Conservation (phyloP, 2,113 vertebrate species). For the Benitochromis conjunctus region DNA sequence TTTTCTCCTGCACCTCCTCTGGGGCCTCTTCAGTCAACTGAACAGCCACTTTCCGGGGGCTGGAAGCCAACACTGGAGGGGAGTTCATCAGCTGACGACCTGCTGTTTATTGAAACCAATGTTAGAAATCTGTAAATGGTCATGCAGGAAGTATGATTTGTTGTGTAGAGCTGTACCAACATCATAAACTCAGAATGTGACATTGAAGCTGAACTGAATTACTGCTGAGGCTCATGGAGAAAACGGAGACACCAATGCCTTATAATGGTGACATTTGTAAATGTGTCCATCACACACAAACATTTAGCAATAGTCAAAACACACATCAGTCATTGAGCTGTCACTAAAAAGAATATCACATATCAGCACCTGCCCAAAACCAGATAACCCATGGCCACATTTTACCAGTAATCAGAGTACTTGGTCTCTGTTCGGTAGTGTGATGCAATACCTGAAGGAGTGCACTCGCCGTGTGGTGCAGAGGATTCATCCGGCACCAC, state of each 20-base stretch:
- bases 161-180: neutral
- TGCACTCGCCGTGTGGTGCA: neutral
- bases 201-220: neutral
- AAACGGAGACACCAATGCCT: neutral
- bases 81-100: neutral
- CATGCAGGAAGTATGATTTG: neutral
- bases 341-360: accelerated
- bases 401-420: accelerated
- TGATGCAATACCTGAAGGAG: slow-evolving; percentile 29
- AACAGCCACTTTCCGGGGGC: slow-evolving; percentile 32
- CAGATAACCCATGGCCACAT: neutral
- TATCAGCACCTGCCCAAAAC: neutral
- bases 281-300: neutral
- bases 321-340: accelerated
- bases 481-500: neutral
- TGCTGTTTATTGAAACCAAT: neutral
- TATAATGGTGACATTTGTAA: accelerated
- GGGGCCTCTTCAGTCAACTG: neutral
- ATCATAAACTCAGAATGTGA: neutral
- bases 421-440: accelerated
- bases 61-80: slow-evolving; percentile 39
- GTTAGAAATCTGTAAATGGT: accelerated
- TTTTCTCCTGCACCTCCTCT: slow-evolving; percentile 15
- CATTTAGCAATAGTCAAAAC: neutral
- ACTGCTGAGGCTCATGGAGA: neutral